Conservation (phyloP, 1,140 invertebrate species). For the Lamellibrachia luymesi region DNA sequence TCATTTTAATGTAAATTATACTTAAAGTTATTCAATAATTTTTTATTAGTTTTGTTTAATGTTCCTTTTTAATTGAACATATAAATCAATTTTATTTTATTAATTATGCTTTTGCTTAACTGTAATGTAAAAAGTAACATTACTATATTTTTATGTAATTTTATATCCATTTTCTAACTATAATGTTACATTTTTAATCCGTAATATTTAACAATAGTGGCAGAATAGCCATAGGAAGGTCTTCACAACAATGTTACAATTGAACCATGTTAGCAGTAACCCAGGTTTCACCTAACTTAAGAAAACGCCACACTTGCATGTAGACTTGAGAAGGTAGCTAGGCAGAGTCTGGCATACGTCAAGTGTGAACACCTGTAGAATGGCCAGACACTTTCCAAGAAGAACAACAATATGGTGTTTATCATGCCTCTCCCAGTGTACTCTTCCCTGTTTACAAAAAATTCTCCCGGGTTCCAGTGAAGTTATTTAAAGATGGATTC, state of each 20-base stretch:
- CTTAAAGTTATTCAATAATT: not conserved
- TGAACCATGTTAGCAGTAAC: not conserved
- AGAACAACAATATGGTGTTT: not conserved
- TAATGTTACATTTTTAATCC: too few species aligned
- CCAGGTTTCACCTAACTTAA: not conserved
- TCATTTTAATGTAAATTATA: not conserved
- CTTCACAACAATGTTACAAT: too few species aligned
- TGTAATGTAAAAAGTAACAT: not conserved
- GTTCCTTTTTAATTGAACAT: not conserved
- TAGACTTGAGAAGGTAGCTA: not conserved
- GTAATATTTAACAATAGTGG: too few species aligned
- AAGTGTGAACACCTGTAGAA: not conserved
- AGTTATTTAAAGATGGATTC: not conserved
- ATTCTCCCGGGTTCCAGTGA: not conserved
- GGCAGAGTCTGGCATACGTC: not conserved
- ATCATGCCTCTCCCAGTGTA: not conserved
- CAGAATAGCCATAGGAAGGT: too few species aligned
- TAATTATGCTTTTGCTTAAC: not conserved
- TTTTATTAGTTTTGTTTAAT: not conserved
- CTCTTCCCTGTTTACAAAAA: conserved; percentile 5
- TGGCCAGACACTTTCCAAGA: not conserved
- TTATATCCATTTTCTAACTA: too few species aligned
- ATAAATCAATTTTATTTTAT: not conserved
- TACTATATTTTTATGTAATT: too few species aligned
- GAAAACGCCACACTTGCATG: not conserved